Evolutionary conservation across 2,113 vertebrate species (phyloP).

Genomic region (Camelus dromedarius): DNA sequence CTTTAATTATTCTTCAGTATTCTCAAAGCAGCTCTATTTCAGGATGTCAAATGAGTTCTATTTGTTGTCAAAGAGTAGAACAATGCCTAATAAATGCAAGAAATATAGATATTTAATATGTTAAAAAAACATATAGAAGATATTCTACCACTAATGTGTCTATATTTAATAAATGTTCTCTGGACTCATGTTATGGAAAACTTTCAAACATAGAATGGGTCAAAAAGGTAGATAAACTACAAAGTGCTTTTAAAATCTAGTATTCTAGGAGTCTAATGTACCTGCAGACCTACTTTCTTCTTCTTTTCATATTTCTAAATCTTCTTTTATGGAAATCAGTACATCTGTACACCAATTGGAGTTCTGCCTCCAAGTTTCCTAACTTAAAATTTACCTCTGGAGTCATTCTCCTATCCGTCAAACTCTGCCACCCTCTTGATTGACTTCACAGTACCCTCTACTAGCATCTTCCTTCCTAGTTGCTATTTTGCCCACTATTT

Average conservation of each 20-base stretch:
- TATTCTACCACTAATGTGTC: not conserved
- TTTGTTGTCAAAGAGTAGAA: slow-evolving; percentile 15
- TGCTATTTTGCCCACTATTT: not conserved
- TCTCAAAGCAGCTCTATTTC: slow-evolving; percentile 11
- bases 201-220: slow-evolving; percentile 23
- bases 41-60: slow-evolving; percentile 25
- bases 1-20: slow-evolving; percentile 17
- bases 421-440: not conserved
- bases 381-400: slow-evolving; percentile 21
- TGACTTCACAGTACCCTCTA: not conserved
- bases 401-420: not conserved
- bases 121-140: not conserved
- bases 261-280: not conserved
- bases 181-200: not conserved
- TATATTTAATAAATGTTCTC: not conserved
- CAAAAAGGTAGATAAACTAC: slow-evolving; percentile 35
- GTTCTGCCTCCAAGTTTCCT: slow-evolving; percentile 4
- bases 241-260: slow-evolving; percentile 3
- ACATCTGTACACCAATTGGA: not conserved
- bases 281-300: not conserved
- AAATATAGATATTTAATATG: not conserved
- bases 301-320: slow-evolving; percentile 2
- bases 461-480: not conserved
- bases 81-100: not conserved
- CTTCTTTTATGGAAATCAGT: slow-evolving; percentile 1